Evolutionary conservation across 2,113 vertebrate genomes (phyloP).

Genomic region (Brienomyrus brachyistius): DNA sequence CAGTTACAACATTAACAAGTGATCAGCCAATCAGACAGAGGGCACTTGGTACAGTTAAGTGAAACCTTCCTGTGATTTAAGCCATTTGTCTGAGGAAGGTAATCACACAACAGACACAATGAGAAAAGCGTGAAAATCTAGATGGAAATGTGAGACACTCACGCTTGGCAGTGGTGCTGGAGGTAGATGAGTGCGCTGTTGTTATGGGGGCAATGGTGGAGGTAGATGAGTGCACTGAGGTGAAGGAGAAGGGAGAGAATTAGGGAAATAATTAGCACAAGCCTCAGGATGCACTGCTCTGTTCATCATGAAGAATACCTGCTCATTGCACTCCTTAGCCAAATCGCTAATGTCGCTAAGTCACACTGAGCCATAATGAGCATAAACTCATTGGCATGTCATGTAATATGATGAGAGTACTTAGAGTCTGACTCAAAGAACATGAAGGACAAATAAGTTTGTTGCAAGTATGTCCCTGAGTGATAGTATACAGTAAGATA

Average conservation of each 20-base stretch:
- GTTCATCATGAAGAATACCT: slow-evolving; percentile 19
- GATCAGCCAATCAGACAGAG: background rate
- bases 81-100: too few species aligned
- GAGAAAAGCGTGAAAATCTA: too few species aligned
- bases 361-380: background rate
- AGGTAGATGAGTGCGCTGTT: too few species aligned
- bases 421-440: background rate
- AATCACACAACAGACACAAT: too few species aligned
- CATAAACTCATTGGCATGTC: background rate
- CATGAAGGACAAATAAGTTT: background rate
- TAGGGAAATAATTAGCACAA: background rate
- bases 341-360: background rate
- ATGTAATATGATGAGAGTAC: background rate
- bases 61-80: too few species aligned
- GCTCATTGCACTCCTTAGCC: background rate
- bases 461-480: too few species aligned
- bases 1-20: background rate
- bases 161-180: too few species aligned
- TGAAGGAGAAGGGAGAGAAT: background rate
- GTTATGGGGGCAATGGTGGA: too few species aligned
- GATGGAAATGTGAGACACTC: too few species aligned
- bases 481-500: background rate
- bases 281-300: background rate
- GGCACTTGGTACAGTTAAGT: background rate
- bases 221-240: too few species aligned